These are phyloP conservation scores for Alligator mississippiensis DNA, from an alignment of 2,113 vertebrate species.

Conservation along the genomic window DNA sequence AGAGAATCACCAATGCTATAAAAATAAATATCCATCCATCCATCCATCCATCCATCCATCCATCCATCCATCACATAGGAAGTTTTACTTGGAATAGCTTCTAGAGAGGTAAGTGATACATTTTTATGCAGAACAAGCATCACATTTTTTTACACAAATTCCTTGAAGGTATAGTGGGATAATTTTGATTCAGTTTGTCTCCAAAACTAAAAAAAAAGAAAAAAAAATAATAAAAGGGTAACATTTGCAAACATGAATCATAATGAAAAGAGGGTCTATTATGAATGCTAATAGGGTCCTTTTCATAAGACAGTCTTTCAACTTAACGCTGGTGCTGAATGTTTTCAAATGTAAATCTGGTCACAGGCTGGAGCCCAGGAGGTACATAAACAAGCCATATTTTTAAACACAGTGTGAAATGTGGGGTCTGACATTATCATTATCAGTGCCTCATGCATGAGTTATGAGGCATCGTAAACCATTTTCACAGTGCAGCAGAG, in stretches of 20 bases:
- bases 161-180: not conserved
- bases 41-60: not conserved
- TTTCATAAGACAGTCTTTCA: not conserved
- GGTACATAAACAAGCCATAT: slow-evolving; percentile 30
- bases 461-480: slow-evolving; percentile 32
- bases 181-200: not conserved
- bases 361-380: not conserved
- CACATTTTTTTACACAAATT: not conserved
- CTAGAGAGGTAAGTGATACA: not conserved
- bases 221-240: not conserved
- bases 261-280: not conserved
- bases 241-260: not conserved
- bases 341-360: slow-evolving; percentile 30
- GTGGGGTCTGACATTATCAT: slow-evolving; percentile 25
- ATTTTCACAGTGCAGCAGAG: slow-evolving; percentile 44
- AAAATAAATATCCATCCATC: not conserved
- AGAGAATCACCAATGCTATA: not conserved
- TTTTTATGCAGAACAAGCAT: not conserved
- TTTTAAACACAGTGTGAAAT: slow-evolving; percentile 42
- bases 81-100: not conserved
- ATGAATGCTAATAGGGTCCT: not conserved
- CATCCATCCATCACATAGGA: not conserved
- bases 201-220: not conserved
- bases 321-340: slow-evolving; percentile 3
- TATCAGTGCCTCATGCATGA: slow-evolving; percentile 45